Evolutionary conservation across 1,140 invertebrate species (phyloP).

Genomic region (Ptiloglossa arizonensis): DNA sequence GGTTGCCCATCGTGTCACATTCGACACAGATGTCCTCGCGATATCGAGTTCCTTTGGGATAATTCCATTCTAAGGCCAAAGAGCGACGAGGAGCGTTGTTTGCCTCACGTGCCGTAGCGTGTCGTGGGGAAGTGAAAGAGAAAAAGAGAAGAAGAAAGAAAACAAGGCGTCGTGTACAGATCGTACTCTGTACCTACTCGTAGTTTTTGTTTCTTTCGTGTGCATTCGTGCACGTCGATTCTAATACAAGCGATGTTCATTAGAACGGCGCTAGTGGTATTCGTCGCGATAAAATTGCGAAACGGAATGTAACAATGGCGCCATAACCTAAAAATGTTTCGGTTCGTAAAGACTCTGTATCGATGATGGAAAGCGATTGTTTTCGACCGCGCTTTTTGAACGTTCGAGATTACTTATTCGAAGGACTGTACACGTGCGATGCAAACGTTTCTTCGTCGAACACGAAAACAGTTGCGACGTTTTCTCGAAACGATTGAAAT

Average conservation of each 20-base stretch:
- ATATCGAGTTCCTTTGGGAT: conserved; percentile 15
- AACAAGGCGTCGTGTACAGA: background rate
- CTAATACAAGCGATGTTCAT: background rate
- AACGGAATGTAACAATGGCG: background rate
- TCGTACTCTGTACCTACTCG: background rate
- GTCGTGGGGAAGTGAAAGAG: too few relatives aligned
- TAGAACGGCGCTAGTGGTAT: background rate
- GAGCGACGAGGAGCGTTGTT: background rate
- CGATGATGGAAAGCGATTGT: background rate
- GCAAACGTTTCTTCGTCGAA: background rate
- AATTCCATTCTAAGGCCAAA: conserved; percentile 33
- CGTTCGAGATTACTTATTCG: background rate
- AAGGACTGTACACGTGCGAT: background rate
- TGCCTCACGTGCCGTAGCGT: background rate
- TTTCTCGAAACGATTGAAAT: conserved; percentile 37
- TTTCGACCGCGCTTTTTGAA: background rate
- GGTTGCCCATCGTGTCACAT: background rate
- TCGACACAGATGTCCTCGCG: conserved; percentile 12
- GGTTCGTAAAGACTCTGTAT: too few relatives aligned
- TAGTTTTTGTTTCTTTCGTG: background rate
- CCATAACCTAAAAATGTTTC: conserved; percentile 20
- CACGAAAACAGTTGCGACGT: conserved; percentile 10
- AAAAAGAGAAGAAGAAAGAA: too few relatives aligned
- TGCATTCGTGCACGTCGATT: background rate
- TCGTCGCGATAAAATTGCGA: background rate